Conservation (phyloP, 35 echinoderm and acorn worm species). For the Stichopus chloronotus region DNA sequence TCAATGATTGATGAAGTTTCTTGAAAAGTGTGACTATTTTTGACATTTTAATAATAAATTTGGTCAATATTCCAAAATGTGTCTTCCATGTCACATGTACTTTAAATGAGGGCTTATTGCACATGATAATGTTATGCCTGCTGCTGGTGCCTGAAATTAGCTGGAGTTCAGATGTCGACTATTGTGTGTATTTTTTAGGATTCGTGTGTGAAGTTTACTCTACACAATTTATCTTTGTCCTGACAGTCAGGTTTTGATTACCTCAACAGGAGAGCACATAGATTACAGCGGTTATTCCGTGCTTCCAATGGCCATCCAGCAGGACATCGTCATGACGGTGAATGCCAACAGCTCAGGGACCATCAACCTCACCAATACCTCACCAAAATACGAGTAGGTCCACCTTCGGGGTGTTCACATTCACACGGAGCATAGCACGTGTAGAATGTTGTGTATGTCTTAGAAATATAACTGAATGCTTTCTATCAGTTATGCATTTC, state of each 20-base stretch:
- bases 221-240: not conserved
- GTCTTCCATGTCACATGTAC: too few species aligned
- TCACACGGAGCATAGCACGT: not conserved
- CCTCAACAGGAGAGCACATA: slow-evolving; percentile 87
- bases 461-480: too few species aligned
- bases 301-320: slow-evolving; percentile 95
- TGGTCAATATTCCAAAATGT: too few species aligned
- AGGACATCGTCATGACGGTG: slow-evolving; percentile 92
- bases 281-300: slow-evolving; percentile 99
- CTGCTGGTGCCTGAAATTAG: too few species aligned
- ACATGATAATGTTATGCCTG: too few species aligned
- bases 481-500: too few species aligned
- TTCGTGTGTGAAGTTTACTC: not conserved
- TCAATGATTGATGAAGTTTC: too few species aligned
- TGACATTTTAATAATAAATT: too few species aligned
- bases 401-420: too few species aligned
- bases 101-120: too few species aligned
- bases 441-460: too few species aligned
- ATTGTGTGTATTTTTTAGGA: not conserved
- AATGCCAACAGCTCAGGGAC: slow-evolving; percentile 54
- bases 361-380: slow-evolving; percentile 68
- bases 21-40: too few species aligned
- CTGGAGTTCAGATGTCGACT: not conserved
- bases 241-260: not conserved
- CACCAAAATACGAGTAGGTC: slow-evolving; percentile 69